Conservation (phyloP, 1,140 invertebrate species). For the Cydia splendana region DNA sequence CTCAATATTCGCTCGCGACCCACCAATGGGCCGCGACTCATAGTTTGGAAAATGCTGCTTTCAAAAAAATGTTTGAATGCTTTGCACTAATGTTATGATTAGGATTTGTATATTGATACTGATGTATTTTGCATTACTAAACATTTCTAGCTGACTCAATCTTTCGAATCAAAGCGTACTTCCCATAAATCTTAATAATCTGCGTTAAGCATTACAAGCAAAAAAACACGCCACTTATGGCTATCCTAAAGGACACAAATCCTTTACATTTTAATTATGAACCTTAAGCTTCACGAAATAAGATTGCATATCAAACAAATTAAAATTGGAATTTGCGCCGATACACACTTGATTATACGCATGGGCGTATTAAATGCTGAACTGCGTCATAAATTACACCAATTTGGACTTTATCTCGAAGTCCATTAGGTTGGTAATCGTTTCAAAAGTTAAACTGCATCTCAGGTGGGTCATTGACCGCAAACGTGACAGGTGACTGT, state of each 20-base stretch:
- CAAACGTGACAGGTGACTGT: conserved; percentile 21
- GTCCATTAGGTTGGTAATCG: background rate
- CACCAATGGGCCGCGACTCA: too few species aligned
- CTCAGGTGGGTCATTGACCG: conserved; percentile 4
- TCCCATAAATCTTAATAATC: background rate
- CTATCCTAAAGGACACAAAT: background rate
- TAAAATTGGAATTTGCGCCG: background rate
- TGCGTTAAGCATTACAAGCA: background rate
- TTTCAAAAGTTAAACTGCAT: background rate
- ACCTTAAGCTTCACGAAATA: background rate
- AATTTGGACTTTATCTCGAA: background rate
- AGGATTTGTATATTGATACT: too few species aligned
- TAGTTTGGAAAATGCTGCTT: too few species aligned
- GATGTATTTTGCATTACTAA: too few species aligned
- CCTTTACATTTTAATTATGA: background rate
- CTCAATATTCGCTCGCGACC: too few species aligned
- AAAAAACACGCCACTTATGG: background rate
- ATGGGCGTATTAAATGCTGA: background rate
- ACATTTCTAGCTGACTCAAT: background rate
- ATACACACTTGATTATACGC: background rate
- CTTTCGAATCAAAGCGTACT: background rate
- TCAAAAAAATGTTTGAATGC: too few species aligned
- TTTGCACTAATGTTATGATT: too few species aligned
- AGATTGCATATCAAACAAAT: background rate
- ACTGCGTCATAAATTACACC: background rate